Base-by-base conservation (phyloP, 2,888 invertebrate species). In the Aelia acuminata region DNA sequence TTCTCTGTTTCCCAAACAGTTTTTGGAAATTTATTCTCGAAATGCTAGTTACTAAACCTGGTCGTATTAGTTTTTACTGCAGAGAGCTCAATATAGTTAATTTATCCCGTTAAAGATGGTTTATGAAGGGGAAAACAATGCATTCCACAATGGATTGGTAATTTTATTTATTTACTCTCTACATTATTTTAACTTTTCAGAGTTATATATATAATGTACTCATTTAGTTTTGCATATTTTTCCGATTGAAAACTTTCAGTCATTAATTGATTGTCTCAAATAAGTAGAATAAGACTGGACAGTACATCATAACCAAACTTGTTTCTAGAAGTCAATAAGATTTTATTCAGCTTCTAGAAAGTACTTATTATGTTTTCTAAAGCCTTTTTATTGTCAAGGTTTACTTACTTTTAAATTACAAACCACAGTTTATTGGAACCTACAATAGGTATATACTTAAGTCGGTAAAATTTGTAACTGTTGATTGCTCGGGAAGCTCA, bases 121-220 rank as follows among this genome's bases (percentile, higher is more conserved):
- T 80, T 80, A 80, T 80, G 80, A 80, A 80, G 80, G 43, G n/a
- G 80, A 80, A 43, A 80, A n/a, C 80, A 35, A 70, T 35, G 20
- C 63, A 35, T 70, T 70, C 31, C 31, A 35, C 31, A 70, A 70
- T 70, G 63, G 63, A 70, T 70, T 70, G 63, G 63, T 70, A 70
- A 35, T 70, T 70, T 35, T 26, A 18, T 70, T 70, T 18, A 35
- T 11, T 26, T 26, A 18, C 1, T 35, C 31, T 35, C 0, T 70
- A 57, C 4, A 18, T 70, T 70, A 35, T 70, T 70, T 20, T 63
- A 26, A 13, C 43, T 10, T 7, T 7, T 43, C 4, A 4, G 7
- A 43, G 43, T 43, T 43, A 43, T 7, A 26, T 70, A 11, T 13
- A 15, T 70, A 4, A 7, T 70, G 35, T 70, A 70, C 3, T 35